Evolutionary conservation across 2,797 vertebrate species (phyloP).

Genomic region (Onychomys arenicola): DNA sequence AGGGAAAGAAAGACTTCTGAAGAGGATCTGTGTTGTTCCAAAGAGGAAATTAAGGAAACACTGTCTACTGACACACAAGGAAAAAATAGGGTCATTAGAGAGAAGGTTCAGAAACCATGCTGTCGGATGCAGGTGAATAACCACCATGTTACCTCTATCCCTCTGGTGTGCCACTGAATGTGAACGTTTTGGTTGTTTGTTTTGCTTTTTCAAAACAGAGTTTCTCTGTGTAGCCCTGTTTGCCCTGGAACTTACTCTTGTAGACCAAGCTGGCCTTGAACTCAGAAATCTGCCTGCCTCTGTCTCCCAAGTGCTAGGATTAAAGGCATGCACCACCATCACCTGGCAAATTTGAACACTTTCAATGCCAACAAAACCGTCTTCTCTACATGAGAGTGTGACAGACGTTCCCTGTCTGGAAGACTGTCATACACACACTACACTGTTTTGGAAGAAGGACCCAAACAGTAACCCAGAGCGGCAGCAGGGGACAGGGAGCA

Average conservation of each 20-base stretch:
- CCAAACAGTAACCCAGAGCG: background rate
- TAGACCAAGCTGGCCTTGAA: background rate
- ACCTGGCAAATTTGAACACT: background rate
- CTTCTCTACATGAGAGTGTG: fast-evolving
- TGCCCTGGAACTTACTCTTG: background rate
- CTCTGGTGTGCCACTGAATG: fast-evolving
- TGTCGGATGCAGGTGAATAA: fast-evolving
- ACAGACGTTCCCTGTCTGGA: fast-evolving
- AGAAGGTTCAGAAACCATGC: background rate
- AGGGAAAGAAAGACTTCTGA: background rate
- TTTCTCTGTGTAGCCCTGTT: background rate
- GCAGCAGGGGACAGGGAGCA: background rate
- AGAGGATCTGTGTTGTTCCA: background rate
- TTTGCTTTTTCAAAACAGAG: background rate
- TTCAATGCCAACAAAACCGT: background rate
- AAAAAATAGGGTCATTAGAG: background rate
- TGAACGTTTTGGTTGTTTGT: background rate
- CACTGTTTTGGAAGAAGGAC: background rate
- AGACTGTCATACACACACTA: fast-evolving
- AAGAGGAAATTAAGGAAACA: background rate
- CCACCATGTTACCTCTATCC: fast-evolving
- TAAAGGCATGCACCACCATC: background rate
- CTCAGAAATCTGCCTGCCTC: background rate
- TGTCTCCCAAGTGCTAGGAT: background rate
- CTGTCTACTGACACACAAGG: background rate